Conservation (phyloP, 1,140 invertebrate species). For the Ptiloglossa arizonensis region DNA sequence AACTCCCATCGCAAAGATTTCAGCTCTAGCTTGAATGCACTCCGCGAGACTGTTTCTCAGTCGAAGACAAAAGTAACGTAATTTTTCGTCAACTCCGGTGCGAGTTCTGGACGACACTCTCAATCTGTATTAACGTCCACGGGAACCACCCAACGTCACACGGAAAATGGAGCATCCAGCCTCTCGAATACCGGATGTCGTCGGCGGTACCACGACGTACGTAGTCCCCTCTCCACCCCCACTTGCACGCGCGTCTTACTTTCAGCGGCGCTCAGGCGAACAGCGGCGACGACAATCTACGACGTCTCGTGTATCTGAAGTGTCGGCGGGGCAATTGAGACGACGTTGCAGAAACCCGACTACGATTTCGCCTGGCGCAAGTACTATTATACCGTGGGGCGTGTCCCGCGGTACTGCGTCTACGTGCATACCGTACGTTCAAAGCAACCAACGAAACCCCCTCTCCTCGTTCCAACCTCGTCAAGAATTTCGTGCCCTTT, state of each 20-base stretch:
- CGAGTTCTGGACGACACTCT: too few species aligned
- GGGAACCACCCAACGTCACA: conserved; percentile 18
- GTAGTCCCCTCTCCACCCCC: too few species aligned
- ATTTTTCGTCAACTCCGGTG: too few species aligned
- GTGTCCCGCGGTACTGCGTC: background rate
- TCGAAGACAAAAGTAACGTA: too few species aligned
- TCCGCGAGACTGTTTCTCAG: too few species aligned
- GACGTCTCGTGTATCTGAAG: conserved; percentile 36
- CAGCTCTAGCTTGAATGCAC: too few species aligned
- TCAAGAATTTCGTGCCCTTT: conserved; percentile 23
- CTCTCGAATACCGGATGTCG: conserved; percentile 23
- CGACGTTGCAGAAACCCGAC: conserved; percentile 37
- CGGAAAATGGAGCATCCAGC: conserved; percentile 53
- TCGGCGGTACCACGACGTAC: conserved; percentile 14
- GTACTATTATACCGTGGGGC: conserved; percentile 27
- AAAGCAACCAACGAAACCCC: conserved; percentile 1
- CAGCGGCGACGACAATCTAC: conserved; percentile 47
- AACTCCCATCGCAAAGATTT: too few species aligned
- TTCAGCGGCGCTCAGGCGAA: conserved; percentile 22
- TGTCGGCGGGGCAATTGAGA: conserved; percentile 47
- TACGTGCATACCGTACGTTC: background rate
- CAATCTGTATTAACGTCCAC: conserved; percentile 31
- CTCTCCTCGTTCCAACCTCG: conserved; percentile 14
- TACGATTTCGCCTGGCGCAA: conserved; percentile 28
- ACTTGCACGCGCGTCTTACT: conserved; percentile 48